Evolutionary conservation across 2,888 invertebrate species (phyloP).

Genomic region (Mythimna pallens): DNA sequence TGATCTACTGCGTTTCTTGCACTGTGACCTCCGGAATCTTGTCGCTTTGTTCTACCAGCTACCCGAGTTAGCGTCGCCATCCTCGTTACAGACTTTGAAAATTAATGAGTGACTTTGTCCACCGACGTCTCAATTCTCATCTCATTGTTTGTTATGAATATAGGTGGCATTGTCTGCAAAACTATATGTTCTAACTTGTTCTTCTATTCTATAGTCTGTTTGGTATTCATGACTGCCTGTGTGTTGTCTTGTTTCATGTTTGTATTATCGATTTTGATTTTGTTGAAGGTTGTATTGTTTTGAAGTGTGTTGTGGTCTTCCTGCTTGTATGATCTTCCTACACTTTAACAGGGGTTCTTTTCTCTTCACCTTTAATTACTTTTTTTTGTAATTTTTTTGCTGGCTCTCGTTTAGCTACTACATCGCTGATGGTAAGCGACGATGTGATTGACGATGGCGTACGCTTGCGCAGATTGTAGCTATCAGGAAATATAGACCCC

Average conservation of each 20-base stretch:
- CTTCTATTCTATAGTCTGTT: conserved; percentile 58
- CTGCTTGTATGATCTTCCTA: background rate
- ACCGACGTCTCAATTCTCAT: conserved; percentile 78
- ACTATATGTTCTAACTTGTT: conserved; percentile 61
- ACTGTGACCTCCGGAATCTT: conserved; percentile 53
- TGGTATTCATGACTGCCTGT: conserved; percentile 64
- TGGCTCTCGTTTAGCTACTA: too few species aligned
- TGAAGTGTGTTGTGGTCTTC: conserved; percentile 23
- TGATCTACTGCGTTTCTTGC: conserved; percentile 51
- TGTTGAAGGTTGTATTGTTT: conserved; percentile 55
- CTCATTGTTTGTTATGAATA: conserved; percentile 75
- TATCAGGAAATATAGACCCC: too few species aligned
- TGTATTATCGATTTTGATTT: conserved; percentile 59
- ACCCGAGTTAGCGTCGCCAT: conserved; percentile 76
- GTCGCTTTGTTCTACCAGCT: conserved; percentile 66
- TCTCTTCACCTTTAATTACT: background rate
- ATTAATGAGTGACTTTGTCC: conserved; percentile 85
- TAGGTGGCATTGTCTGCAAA: conserved; percentile 66
- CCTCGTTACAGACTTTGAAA: conserved; percentile 81
- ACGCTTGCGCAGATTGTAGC: too few species aligned
- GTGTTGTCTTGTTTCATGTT: conserved; percentile 61
- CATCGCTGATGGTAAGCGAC: too few species aligned
- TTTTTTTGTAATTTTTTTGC: too few species aligned
- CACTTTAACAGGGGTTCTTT: background rate
- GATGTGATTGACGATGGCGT: too few species aligned